Evolutionary conservation across 2,888 invertebrate genomes (phyloP), one percentile per base, ranked within the genome.

Genomic region (Hirtodrosophila alboralis): DNA sequence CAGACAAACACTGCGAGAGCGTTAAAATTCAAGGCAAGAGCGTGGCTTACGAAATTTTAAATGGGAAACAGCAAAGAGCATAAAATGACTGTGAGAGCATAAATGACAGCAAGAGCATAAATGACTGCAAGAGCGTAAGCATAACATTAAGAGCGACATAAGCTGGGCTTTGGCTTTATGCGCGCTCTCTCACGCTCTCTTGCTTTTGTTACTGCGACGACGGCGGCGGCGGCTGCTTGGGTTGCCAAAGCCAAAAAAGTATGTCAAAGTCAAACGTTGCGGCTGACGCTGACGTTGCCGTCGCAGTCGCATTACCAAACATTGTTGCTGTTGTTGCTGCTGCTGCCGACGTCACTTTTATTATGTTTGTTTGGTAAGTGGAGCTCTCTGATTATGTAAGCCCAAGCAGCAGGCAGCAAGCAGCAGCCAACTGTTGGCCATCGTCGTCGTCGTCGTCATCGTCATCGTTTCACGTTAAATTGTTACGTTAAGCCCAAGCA

Each of bases 261-360:
- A 85, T 88, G 88, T 88, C 88, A 88, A 88, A 89, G 88, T 88
- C 88, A 88, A 88, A 81, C 75, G 65, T 31, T 62, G 62, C 78
- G 41, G 75, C 36, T 33, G 49, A 52, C 3, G 68, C 26, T 60
- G 52, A 27, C 1, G 64, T 30, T 49, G 45, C 18, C 8, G 51
- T 4, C 48, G 38, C 4, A 16, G 61, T 53, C 54, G 71, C 63
- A 70, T 83, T 68, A 71, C 75, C 83, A 75, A 75, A 77, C 75
- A 65, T 67, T 59, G 58, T 38, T 54, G 38, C 26, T 48, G 31
- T 9, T 52, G 48, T 9, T 30, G 52, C 31, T 14, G 61, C 45
- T 48, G 68, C 40, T 64, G 60, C 28, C 64, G 70, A 59, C 75
- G 62, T 76, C 71, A 75, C 28, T 62, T 85, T 79, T 75, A 70